phyloP scores from a whole-genome alignment of 2,797 vertebrate genomes.

The Macrochelys suwanniensis region DNA sequence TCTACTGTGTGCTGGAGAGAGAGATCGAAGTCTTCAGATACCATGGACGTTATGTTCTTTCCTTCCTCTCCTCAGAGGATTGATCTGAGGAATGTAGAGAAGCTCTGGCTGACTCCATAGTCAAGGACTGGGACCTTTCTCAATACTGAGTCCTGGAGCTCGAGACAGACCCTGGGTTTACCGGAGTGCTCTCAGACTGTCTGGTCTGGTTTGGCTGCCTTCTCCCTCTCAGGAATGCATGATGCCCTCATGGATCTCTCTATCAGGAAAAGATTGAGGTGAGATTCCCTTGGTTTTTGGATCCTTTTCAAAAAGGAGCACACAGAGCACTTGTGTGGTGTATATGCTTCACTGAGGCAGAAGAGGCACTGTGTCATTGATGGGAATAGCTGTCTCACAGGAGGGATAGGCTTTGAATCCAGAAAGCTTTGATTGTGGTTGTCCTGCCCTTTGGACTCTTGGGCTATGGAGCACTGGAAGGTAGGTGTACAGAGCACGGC shows the following conservation, averaged over 20 bases:
- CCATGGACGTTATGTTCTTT: background rate
- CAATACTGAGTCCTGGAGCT: background rate
- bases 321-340: background rate
- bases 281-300: background rate
- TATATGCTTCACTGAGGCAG: background rate
- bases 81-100: background rate
- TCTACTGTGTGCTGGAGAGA: background rate
- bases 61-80: background rate
- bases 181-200: background rate
- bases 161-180: background rate
- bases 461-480: background rate
- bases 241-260: background rate
- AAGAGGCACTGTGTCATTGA: background rate
- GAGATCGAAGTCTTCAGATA: background rate
- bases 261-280: background rate
- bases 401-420: background rate
- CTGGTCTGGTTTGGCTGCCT: background rate
- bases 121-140: background rate
- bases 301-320: background rate
- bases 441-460: background rate
- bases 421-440: background rate
- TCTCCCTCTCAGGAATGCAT: background rate
- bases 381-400: background rate
- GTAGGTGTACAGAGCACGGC: background rate
- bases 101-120: background rate